Conservation (phyloP, 2,888 invertebrate genomes). For the Ryuthela nishihirai region DNA sequence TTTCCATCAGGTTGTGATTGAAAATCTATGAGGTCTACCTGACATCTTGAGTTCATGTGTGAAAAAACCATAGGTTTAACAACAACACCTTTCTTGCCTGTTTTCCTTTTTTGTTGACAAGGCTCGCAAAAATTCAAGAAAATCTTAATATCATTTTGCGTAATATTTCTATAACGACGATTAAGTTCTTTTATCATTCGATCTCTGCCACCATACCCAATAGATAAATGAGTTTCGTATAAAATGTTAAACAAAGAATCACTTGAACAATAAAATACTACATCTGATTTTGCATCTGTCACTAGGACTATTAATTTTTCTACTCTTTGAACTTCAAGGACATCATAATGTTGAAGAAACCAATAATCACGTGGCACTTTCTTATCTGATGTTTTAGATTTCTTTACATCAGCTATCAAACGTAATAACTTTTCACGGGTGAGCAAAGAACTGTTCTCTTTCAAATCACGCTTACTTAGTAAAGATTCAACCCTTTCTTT, state of each 20-base stretch:
- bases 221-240: background rate
- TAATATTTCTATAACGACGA: constrained; percentile 14
- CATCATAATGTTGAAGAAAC: constrained; percentile 30
- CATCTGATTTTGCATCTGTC: too few species aligned
- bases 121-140: constrained; percentile 9
- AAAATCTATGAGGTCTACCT: constrained; percentile 41
- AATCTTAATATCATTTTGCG: constrained; percentile 7
- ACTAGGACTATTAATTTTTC: too few species aligned
- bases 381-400: constrained; percentile 33
- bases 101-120: constrained; percentile 11
- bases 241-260: too few species aligned
- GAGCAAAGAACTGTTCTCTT: constrained; percentile 11
- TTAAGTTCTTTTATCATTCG: constrained; percentile 5
- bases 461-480: constrained; percentile 9
- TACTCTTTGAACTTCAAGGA: constrained; percentile 17
- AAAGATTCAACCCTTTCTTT: constrained; percentile 12
- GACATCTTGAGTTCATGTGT: constrained; percentile 11
- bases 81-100: constrained; percentile 4
- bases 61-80: constrained; percentile 5
- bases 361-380: constrained; percentile 33
- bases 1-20: constrained; percentile 38
- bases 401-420: constrained; percentile 32
- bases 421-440: constrained; percentile 20
- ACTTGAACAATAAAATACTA: too few species aligned
- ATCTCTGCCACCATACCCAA: constrained; percentile 1